Evolutionary conservation across 1,140 invertebrate genomes (phyloP).

Genomic region (Oscheius sp.): DNA sequence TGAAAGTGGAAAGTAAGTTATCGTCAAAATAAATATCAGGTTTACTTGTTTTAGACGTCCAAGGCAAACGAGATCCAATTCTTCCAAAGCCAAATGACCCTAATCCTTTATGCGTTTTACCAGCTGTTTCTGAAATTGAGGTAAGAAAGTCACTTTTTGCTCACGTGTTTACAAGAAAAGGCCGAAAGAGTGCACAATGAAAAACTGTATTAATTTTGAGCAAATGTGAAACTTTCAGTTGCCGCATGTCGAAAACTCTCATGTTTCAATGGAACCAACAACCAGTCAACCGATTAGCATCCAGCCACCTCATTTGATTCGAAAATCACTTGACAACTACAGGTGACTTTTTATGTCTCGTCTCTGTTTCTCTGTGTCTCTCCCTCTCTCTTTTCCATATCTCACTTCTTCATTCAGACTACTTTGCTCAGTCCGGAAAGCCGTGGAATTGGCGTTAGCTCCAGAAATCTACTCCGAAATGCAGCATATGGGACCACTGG

Average conservation of each 20-base stretch:
- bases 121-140: background rate
- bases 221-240: no score
- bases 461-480: background rate
- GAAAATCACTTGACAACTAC: background rate
- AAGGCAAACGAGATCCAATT: slow-evolving; percentile 1
- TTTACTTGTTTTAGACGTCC: background rate
- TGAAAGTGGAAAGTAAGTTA: slow-evolving; percentile 7
- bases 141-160: no score
- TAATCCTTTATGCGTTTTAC: background rate
- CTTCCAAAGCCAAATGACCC: background rate
- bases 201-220: background rate
- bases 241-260: no score
- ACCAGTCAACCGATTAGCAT: no score
- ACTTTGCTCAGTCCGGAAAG: background rate
- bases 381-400: no score
- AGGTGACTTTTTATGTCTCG: background rate
- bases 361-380: no score
- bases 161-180: no score
- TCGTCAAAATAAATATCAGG: background rate
- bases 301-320: no score
- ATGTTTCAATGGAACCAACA: no score
- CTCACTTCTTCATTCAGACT: no score
- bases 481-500: background rate
- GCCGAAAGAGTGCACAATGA: no score
- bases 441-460: background rate